phyloP scores from a whole-genome alignment of 2,888 invertebrate species.

The Agrochola circellaris region DNA sequence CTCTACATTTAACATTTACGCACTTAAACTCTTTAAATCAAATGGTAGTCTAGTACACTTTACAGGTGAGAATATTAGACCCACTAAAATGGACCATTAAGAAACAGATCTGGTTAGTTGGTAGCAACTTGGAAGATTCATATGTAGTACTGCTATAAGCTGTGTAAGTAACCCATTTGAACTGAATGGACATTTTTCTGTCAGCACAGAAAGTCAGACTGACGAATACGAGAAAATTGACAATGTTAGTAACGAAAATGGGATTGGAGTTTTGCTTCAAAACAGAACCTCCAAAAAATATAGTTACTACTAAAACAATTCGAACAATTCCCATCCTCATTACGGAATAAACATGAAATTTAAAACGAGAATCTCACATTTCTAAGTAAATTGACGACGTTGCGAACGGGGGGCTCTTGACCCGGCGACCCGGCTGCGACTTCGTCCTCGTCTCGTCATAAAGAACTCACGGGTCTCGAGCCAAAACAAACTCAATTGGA shows the following conservation, averaged over 20 bases:
- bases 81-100: too few relatives aligned
- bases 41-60: too few relatives aligned
- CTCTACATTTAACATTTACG: too few relatives aligned
- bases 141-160: too few relatives aligned
- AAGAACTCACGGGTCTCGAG: constrained; percentile 56
- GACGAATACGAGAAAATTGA: too few relatives aligned
- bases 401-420: constrained; percentile 62
- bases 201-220: too few relatives aligned
- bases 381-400: constrained; percentile 59
- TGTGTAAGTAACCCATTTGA: too few relatives aligned
- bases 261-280: neutral
- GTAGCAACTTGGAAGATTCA: too few relatives aligned
- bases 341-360: constrained; percentile 55
- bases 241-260: neutral
- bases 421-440: constrained; percentile 51
- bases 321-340: constrained; percentile 49
- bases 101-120: too few relatives aligned
- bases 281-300: neutral
- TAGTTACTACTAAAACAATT: constrained; percentile 22
- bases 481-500: constrained; percentile 44
- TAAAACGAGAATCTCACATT: constrained; percentile 57
- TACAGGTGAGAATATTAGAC: too few relatives aligned
- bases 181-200: too few relatives aligned
- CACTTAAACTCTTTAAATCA: too few relatives aligned
- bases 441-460: constrained; percentile 45